Evolutionary conservation across 2,888 invertebrate genomes (phyloP), one percentile per base, ranked within the genome.

Genomic region (Euclidia mi): DNA sequence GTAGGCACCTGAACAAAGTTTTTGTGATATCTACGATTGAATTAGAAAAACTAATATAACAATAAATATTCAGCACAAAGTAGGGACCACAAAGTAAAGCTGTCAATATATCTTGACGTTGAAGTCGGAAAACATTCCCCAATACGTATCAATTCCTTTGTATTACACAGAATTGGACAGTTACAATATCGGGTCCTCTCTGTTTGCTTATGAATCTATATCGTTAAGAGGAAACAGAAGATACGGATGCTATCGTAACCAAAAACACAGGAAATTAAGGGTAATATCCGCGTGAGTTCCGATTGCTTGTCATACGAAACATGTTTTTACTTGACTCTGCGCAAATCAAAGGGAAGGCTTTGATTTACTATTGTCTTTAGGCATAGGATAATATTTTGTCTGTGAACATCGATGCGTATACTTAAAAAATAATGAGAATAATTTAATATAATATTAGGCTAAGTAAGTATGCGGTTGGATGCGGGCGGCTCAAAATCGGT

Each of bases 211-310:
- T 18, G 49, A 50, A 53, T 48, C 47, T 51, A 43, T 50, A 50
- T 46, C 41, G 34, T 56, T 57, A 48, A 35, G 41, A 56, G 37
- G 37, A 49, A 49, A 56, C 43, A 42, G 41, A 37, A 66, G 47
- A 44, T 46, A 43, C 34, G 37, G 56, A 38, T 42, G 46, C 57
- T 45, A 58, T 63, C 55, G 55, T 59, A 57, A 60, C 62, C 42
- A 63, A 61, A 62, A 68, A 63, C 40, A 56, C 63, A 71, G 72
- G 59, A 65, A 75, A 68, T 72, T 60, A 62, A 55, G 49, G 42
- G 57, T 74, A 56, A 51, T 56, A 50, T 65, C 52, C 52, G 43
- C 43, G 38, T 37, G 25, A 46, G 53, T 57, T 61, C 59, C 59
- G 40, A 45, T 71, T 57, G 47, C 38, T 57, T 50, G 48, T 37